These are phyloP conservation scores for Corydoras maculifer DNA, from an alignment of 2,113 vertebrate genomes.

Conservation along the genomic window DNA sequence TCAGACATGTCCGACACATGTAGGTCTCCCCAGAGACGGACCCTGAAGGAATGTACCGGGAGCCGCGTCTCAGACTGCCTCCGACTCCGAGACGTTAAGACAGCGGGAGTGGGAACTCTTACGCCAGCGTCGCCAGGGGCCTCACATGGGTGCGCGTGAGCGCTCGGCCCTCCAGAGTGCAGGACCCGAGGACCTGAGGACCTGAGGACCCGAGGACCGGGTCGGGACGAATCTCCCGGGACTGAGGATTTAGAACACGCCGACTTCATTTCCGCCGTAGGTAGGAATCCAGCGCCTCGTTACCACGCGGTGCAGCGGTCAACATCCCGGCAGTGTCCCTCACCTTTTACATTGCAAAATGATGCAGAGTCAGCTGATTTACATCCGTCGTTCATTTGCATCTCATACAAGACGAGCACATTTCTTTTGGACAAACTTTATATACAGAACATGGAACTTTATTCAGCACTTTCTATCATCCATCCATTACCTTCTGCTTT, in stretches of 20 bases:
- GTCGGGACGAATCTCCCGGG: conserved; percentile 9
- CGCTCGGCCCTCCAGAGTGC: not conserved
- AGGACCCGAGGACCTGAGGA: not conserved
- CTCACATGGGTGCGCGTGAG: not conserved
- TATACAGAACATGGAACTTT: no score
- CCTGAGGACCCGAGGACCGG: not conserved
- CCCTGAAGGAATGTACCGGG: not conserved
- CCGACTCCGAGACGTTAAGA: conserved; percentile 8
- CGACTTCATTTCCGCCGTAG: conserved; percentile 28
- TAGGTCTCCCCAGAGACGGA: not conserved
- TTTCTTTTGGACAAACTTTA: no score
- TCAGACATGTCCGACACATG: conserved; percentile 23
- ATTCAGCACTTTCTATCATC: no score
- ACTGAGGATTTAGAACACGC: conserved; percentile 13
- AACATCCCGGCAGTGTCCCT: no score
- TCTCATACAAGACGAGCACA: no score
- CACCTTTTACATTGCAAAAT: no score
- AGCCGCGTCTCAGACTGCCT: not conserved
- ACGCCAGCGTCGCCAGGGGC: not conserved
- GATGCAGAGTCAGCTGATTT: no score
- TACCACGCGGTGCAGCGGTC: conserved; percentile 2
- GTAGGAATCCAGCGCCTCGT: conserved; percentile 22
- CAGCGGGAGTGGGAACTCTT: conserved; percentile 2
- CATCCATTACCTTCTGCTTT: no score
- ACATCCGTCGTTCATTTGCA: no score